These are phyloP conservation scores for Grapholita molesta DNA, from an alignment of 1,140 invertebrate species.

Conservation along the genomic window DNA sequence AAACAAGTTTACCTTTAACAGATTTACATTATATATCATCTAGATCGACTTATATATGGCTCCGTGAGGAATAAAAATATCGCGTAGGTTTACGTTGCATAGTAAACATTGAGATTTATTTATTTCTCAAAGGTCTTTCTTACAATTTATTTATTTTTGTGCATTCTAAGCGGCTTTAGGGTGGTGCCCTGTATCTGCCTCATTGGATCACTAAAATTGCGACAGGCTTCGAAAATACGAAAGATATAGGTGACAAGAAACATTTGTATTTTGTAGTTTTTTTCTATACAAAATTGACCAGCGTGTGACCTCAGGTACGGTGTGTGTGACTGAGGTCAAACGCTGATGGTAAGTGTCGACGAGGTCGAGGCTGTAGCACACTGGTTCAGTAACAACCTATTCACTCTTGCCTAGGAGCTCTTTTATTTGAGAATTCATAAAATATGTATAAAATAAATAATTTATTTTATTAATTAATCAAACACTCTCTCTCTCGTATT, in stretches of 20 bases:
- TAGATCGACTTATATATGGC: constrained; percentile 1
- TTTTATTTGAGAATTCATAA: no score
- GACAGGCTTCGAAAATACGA: neutral
- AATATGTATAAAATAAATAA: no score
- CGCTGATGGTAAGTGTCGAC: no score
- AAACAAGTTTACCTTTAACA: neutral
- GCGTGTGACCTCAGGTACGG: no score
- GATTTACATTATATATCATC: neutral
- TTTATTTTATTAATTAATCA: no score
- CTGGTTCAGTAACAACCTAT: no score
- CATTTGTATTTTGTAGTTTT: no score
- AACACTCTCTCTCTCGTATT: no score
- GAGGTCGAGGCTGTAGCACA: no score
- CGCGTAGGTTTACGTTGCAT: neutral
- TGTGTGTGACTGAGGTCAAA: no score
- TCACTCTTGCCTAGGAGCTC: no score
- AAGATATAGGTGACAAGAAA: neutral
- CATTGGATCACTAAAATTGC: neutral
- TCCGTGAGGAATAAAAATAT: constrained; percentile 28
- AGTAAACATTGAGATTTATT: constrained; percentile 22
- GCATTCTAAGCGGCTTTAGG: constrained; percentile 55
- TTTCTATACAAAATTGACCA: no score
- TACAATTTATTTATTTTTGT: constrained; percentile 44
- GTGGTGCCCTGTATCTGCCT: constrained; percentile 20
- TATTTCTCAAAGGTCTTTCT: constrained; percentile 28